Evolutionary conservation across 1,140 invertebrate species (phyloP), one percentile per base, ranked within the genome.

Genomic region (Drosophila arizonae): DNA sequence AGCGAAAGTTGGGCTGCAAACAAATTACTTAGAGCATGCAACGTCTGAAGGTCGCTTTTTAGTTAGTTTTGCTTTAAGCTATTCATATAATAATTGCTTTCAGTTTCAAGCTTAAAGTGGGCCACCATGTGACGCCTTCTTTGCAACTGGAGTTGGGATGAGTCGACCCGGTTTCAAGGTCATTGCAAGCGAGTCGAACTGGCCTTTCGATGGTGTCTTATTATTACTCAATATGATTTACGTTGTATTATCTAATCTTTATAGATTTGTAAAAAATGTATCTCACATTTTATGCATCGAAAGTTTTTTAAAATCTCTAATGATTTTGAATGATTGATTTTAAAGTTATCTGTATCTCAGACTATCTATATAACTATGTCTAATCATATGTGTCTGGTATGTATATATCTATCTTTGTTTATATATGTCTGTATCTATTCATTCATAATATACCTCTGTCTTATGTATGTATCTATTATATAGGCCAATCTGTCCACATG

Each of bases 141-240:
- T 17, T 36, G 21, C 8, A 56, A 55, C 46, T 64, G 41, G 54
- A 72, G 72, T 45, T 48, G 43, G 45, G 28, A 17, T 15, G 10
- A 13, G n/a, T 11, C 45, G 52, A 71, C 61, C 68, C 45, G 58
- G 33, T 58, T 72, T 64, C 79, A 81, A 81, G 79, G 79, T 81
- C 79, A 67, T 46, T 39, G 30, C 39, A 30, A 69, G 51, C 45
- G 51, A 39, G 6, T 51, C 67, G n/a, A 50, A 55, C 30, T 55
- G 11, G 1, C 43, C 4, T 0, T 8, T 36, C 33, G 36, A 39
- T 39, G 36, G 33, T 33, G 0, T 9, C 3, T 39, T 39, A 13
- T 11, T 11, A 11, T 13, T 11, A 9, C 11, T 11, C 36, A 39
- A 39, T 9, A 39, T 39, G 36, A 39, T 39, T 39, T 11, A 39